A percentile compares a stretch with the other conserved stretches of the same genome.
Evolutionary conservation across 1,140 invertebrate genomes (phyloP).

Genomic region (Leptonema lineaticorne): DNA sequence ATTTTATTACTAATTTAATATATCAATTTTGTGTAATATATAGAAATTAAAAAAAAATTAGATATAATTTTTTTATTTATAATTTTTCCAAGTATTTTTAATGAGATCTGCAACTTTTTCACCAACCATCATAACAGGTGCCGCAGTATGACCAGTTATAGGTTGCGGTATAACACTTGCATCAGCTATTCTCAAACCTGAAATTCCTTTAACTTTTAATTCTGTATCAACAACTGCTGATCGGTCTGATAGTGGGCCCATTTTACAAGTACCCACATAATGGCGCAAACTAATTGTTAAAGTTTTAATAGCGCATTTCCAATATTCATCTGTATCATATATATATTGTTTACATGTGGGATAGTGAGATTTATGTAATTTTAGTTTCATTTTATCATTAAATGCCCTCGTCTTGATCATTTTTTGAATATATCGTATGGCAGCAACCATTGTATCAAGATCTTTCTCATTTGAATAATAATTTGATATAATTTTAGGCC

Average conservation of each 20-base stretch:
- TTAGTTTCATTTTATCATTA: constrained; percentile 57
- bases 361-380: constrained; percentile 57
- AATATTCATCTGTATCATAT: constrained; percentile 67
- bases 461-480: constrained; percentile 70
- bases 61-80: too few species aligned
- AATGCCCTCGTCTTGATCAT: constrained; percentile 63
- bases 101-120: constrained; percentile 85
- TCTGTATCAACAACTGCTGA: constrained; percentile 73
- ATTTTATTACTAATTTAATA: too few species aligned
- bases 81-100: constrained; percentile 58
- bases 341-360: constrained; percentile 59
- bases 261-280: constrained; percentile 70
- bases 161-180: constrained; percentile 74
- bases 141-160: constrained; percentile 72
- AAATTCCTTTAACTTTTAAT: constrained; percentile 68
- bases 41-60: too few species aligned
- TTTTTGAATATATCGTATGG: constrained; percentile 63
- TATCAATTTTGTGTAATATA: too few species aligned
- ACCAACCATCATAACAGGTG: constrained; percentile 79
- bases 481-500: constrained; percentile 73
- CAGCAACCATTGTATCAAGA: constrained; percentile 66
- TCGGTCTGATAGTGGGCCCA: constrained; percentile 69
- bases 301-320: constrained; percentile 70
- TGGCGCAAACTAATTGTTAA: constrained; percentile 68
- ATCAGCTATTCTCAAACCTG: constrained; percentile 72